Evolutionary conservation across 2,888 invertebrate genomes (phyloP), one percentile per base, ranked within the genome.

Genomic region (Athripsodes cinereus): DNA sequence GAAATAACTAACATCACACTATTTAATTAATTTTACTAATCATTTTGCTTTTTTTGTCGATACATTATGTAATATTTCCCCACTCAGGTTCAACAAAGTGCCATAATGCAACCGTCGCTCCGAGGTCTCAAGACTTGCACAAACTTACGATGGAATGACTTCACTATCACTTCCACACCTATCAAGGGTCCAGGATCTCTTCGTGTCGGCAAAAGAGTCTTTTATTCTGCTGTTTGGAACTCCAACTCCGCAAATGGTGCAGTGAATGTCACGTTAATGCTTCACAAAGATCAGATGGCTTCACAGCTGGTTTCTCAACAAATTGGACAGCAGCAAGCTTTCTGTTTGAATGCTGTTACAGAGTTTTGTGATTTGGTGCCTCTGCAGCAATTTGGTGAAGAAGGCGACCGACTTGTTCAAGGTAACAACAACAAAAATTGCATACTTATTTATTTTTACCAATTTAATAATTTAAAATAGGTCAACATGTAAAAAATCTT

Each of bases 361-460:
- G 90, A 91, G 75, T 91, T 91, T 72, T 87, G 86, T 68, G 91
- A 91, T 69, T 72, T 87, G 65, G 84, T 90, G 54, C 88, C 90
- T 20, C 75, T 81, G 61, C 83, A 85, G 66, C 85, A 86, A 69
- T 79, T 87, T 65, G 82, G 79, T 59, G 81, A 80, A 59, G 78
- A 80, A 1, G 82, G 82, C 55, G 80, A 82, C 47, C 85, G 85
- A 66, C 78, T 85, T 67, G 75, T 85, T 52, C 88, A 90, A 81
- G 86, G 86, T 86, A 66, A 66, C 6, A 26, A 26, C 10, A 10
- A 26, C 3, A 26, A 26, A 26, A 10, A 26, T 26, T n/a, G n/a
- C n/a, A n/a, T n/a, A n/a, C n/a, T n/a, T n/a, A n/a, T n/a, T n/a
- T n/a, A n/a, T n/a, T n/a, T n/a, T n/a, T n/a, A n/a, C n/a, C n/a